Evolutionary conservation across 2,113 vertebrate species (phyloP), one percentile per base, ranked within the genome.

Genomic region (Pelmatolapia mariae): DNA sequence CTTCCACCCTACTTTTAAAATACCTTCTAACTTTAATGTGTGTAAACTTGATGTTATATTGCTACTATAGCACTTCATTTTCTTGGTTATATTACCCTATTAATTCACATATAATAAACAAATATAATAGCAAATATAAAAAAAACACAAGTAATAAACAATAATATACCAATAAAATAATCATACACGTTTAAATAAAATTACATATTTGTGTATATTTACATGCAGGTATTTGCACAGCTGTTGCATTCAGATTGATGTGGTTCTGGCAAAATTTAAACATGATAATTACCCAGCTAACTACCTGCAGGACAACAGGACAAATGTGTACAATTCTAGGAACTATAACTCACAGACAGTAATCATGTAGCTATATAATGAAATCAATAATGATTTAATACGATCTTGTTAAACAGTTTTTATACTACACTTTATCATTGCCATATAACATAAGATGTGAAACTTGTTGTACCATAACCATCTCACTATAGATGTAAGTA

Each of bases 121-220:
- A 63, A 63, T 11, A 33, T 63, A 33, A 11, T 63, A 33, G 29
- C 59, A 63, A 63, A 11, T 63, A 19, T 33, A 19, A 33, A 61
- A 57, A 61, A 36, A 18, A 10, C 57, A 61, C 33, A 63, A 7
- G 10, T 5, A 63, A 36, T 63, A 7, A 63, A 63, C 18, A 36
- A 63, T 0, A 63, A 63, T 12, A 63, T 63, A 36, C 31, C 10
- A n/a, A 36, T 36, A 36, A 63, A 12, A 63, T 36, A 63, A 36
- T 7, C 10, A 36, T 63, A 36, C 18, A 7, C 0, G 0, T 12
- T 36, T 63, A 0, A 63, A 36, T 63, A 63, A 63, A 63, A 11
- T n/a, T 1, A 63, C 18, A 63, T 63, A 63, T 0, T 63, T 63
- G 31, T 36, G 31, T 36, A 12, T 63, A 63, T 63, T 36, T 36